Percentiles rank a stretch among this genome's conserved stretches.
Evolutionary conservation across 1,140 invertebrate species (phyloP).

Genomic region (Sitophilus oryzae): DNA sequence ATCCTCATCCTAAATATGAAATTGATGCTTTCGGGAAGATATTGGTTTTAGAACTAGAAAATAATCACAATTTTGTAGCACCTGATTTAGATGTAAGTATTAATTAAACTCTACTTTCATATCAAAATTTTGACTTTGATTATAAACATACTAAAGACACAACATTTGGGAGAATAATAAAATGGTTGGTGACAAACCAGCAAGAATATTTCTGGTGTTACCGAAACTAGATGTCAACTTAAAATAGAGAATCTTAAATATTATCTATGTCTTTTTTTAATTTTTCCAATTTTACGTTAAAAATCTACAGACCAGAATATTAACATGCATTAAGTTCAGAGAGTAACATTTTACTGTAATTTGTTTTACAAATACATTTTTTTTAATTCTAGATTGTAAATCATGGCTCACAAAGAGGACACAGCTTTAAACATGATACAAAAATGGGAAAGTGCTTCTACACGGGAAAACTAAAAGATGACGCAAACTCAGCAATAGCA

Average conservation of each 20-base stretch:
- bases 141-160: no score
- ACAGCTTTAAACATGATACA: slow-evolving; percentile 41
- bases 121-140: no score
- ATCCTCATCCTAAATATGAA: slow-evolving; percentile 65
- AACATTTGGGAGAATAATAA: no score
- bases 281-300: no score
- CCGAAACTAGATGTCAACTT: no score
- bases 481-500: slow-evolving; percentile 56
- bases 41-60: slow-evolving; percentile 52
- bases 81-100: slow-evolving; percentile 59
- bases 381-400: slow-evolving; percentile 47
- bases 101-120: no score
- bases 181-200: no score
- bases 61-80: slow-evolving; percentile 53
- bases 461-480: slow-evolving; percentile 60
- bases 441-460: slow-evolving; percentile 60
- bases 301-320: no score
- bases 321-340: no score
- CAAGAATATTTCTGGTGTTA: no score
- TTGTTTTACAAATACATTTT: not conserved
- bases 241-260: no score
- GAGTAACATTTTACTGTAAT: slow-evolving; percentile 1
- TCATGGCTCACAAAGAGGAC: slow-evolving; percentile 50
- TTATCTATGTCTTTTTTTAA: no score
- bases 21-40: slow-evolving; percentile 56